Evolutionary conservation across 2,888 invertebrate species (phyloP), one percentile per base, ranked within the genome.

Genomic region (Sphecodes monilicornis): DNA sequence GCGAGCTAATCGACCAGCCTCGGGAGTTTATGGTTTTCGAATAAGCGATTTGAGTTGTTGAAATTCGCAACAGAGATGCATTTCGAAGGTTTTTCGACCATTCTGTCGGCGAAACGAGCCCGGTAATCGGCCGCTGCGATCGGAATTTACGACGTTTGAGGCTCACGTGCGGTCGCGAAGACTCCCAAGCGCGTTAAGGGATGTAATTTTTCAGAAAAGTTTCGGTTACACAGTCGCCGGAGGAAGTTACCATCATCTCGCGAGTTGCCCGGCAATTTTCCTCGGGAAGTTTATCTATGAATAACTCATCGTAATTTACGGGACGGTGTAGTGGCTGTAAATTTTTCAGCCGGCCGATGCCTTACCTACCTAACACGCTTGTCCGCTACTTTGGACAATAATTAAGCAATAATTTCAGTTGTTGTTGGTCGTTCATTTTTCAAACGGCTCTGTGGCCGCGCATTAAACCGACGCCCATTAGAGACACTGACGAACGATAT

Each of bases 271-370:
- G 43, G 76, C 72, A 82, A 71, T 73, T 83, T 84, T 69, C 72
- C 82, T 50, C 13, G 41, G 46, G 32, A 82, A 83, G 82, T 82
- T 82, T 76, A 76, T 72, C 82, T 82, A 83, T 73, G 83, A 82
- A 84, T 82, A 82, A 84, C 83, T 82, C 76, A 76, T 80, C 57
- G 71, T 76, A 83, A 81, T 81, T 76, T 81, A 76, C 82, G 46
- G 18, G 26, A 41, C 39, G 8, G 26, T 11, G 60, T 6, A 18
- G 43, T 22, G 57, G 26, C 36, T 16, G 75, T 18, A 13, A 72
- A 76, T 83, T 81, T 83, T 80, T 81, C 50, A 66, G 6, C 39
- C 36, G 39, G 39, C 26, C 50, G 36, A 13, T 13, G 36, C 64
- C 66, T 41, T 39, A 4, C 22, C 4, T 8, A 18, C 10, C 70